Conservation (phyloP, 1,140 invertebrate genomes). For the Orchesella cincta region DNA sequence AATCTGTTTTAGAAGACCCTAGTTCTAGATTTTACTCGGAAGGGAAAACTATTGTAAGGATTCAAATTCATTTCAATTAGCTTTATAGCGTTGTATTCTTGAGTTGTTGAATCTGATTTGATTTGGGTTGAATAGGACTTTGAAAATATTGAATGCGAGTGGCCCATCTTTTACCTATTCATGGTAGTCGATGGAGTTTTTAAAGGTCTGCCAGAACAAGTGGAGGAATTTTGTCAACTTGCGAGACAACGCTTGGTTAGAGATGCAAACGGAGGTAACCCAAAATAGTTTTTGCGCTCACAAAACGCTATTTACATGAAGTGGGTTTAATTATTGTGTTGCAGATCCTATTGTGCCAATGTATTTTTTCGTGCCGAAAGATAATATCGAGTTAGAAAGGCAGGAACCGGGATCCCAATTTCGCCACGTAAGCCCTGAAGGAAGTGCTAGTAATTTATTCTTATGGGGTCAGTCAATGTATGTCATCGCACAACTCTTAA, state of each 20-base stretch:
- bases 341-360: slow-evolving; percentile 78
- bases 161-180: slow-evolving; percentile 93
- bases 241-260: slow-evolving; percentile 74
- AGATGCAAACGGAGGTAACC: slow-evolving; percentile 74
- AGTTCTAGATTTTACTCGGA: slow-evolving; percentile 70
- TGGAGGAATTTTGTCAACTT: slow-evolving; percentile 85
- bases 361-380: slow-evolving; percentile 89
- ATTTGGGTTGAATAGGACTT: slow-evolving; percentile 73
- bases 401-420: slow-evolving; percentile 70
- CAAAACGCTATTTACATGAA: background rate
- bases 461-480: slow-evolving; percentile 94
- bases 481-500: slow-evolving; percentile 87
- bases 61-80: background rate
- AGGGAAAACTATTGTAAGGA: slow-evolving; percentile 68
- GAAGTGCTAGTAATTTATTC: slow-evolving; percentile 61
- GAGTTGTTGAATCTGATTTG: background rate
- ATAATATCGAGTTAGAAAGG: slow-evolving; percentile 74
- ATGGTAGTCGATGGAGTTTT: slow-evolving; percentile 96
- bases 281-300: background rate
- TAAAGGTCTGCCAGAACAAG: slow-evolving; percentile 83
- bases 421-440: slow-evolving; percentile 66
- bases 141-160: slow-evolving; percentile 95
- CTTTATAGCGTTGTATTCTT: background rate
- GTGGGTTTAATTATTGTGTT: slow-evolving; percentile 23
- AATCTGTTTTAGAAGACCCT: slow-evolving; percentile 82